phyloP scores from a whole-genome alignment of 2,797 vertebrate species.

The Atherinosoma microstoma region DNA sequence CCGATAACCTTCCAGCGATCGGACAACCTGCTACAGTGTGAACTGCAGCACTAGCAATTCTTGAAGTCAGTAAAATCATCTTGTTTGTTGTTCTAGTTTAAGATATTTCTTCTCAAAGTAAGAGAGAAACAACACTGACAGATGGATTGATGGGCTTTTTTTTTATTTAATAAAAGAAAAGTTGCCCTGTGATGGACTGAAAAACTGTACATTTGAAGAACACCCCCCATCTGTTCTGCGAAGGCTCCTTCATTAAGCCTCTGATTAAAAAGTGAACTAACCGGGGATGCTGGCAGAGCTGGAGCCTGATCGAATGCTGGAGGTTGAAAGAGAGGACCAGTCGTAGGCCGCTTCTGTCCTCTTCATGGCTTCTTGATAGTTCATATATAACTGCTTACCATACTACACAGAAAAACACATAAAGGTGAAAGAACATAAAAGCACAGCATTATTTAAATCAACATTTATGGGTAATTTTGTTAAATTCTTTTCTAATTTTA shows the following conservation, averaged over 20 bases:
- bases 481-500: not conserved
- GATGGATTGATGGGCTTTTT: too few species aligned
- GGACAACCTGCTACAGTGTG: not conserved
- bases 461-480: not conserved
- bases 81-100: too few species aligned
- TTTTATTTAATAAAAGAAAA: too few species aligned
- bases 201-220: not conserved
- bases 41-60: too few species aligned
- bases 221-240: too few species aligned
- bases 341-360: conserved; percentile 95
- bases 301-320: conserved; percentile 96
- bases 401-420: conserved; percentile 84
- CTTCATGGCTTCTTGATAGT: conserved; percentile 98
- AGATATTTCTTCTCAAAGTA: too few species aligned
- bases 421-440: not conserved
- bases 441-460: not conserved
- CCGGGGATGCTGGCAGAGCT: conserved; percentile 96
- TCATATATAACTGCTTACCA: conserved; percentile 93
- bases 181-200: too few species aligned
- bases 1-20: not conserved
- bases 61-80: too few species aligned
- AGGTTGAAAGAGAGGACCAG: conserved; percentile 96
- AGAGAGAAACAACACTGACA: too few species aligned
- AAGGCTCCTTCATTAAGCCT: not conserved
- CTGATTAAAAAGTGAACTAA: conserved; percentile 58